Evolutionary conservation across 2,113 vertebrate genomes (phyloP).

Genomic region (Oxyruncus cristatus): DNA sequence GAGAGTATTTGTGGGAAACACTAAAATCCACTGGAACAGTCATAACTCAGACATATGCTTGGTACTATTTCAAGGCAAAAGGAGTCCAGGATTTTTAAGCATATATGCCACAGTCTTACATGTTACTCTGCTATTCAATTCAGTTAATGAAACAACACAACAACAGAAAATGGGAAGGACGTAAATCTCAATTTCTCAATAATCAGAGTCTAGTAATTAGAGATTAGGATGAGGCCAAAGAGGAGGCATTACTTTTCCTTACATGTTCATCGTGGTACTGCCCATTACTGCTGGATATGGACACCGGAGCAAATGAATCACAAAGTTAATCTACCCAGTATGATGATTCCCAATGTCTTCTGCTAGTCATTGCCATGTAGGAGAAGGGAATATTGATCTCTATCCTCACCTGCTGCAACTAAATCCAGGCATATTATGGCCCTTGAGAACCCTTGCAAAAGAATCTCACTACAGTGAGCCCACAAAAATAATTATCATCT

Average conservation of each 20-base stretch:
- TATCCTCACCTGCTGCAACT: background rate
- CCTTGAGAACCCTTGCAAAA: background rate
- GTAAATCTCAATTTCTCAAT: background rate
- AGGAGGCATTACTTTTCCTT: background rate
- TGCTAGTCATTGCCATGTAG: background rate
- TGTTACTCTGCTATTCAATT: background rate
- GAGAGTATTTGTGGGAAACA: background rate
- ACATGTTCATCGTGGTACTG: background rate
- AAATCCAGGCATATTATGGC: background rate
- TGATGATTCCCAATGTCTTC: background rate
- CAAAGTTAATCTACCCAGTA: background rate
- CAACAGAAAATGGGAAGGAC: rapidly evolving
- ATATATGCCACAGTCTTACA: background rate
- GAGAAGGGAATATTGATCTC: background rate
- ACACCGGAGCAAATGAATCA: background rate
- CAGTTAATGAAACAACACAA: background rate
- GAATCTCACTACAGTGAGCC: background rate
- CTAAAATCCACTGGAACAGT: background rate
- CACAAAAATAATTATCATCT: background rate
- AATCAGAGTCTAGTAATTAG: background rate
- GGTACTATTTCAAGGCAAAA: background rate
- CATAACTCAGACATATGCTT: background rate
- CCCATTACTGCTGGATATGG: background rate
- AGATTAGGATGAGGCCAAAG: background rate
- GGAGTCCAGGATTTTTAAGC: background rate